Evolutionary conservation across 2,888 invertebrate genomes (phyloP), one percentile per base, ranked within the genome.

Genomic region (Caenorhabditis sinica): DNA sequence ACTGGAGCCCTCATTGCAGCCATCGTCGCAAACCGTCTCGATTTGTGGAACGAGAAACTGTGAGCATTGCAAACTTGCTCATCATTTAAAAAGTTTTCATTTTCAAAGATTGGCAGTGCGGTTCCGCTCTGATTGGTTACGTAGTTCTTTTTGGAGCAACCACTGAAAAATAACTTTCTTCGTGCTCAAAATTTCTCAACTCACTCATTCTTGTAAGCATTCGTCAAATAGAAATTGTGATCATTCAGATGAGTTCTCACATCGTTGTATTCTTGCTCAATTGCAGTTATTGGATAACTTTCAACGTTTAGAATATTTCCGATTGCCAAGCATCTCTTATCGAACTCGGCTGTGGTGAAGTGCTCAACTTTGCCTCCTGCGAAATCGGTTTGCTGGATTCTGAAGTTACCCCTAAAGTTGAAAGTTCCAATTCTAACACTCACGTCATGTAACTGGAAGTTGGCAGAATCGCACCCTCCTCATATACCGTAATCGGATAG

Each of bases 121-220:
- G 2, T 33, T 36, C 33, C 53, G 23, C 5, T 33, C 23, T 61
- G 45, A 17, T 45, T 45, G 45, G 17, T 36, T 11, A 9, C 13
- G 25, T 20, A 1, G n/a, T 6, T 25, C 15, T 23, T 23, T 23
- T 9, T 33, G 2, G 17, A 43, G 20, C 51, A 45, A 45, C 45
- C n/a, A 45, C 45, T 45, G 11, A n/a, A n/a, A n/a, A n/a, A n/a
- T n/a, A n/a, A n/a, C n/a, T n/a, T n/a, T n/a, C n/a, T n/a, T n/a
- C n/a, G 25, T 28, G 58, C 20, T 20, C 2, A 43, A 43, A 9
- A 20, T 20, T 43, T 65, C 15, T 25, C 36, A 45, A 40, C 72
- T 63, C 11, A 61, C 61, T 73, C 74, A 33, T 74, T 53, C 63
- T 74, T 74, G 28, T 15, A 53, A 17, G 63, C 51, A 28, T 28